A percentile compares a stretch with the other conserved stretches of the same genome.
Conservation (phyloP, 2,113 vertebrate genomes). For the Romanogobio albipinnatus region DNA sequence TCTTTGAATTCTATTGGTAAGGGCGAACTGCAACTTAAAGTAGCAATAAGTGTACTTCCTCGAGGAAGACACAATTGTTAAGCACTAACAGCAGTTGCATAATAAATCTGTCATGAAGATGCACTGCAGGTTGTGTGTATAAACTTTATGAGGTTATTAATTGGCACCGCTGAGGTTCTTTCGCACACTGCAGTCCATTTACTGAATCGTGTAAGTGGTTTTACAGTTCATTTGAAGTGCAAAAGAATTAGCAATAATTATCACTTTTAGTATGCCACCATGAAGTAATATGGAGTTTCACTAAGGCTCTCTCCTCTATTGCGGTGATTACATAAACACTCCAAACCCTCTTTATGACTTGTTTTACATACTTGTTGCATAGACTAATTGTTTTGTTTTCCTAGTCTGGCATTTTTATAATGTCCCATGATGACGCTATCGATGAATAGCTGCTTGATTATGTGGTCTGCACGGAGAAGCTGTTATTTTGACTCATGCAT, state of each 20-base stretch:
- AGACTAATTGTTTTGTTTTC: conserved; percentile 30
- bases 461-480: conserved; percentile 15
- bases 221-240: background rate
- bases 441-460: conserved; percentile 40
- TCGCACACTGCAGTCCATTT: background rate
- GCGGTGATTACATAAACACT: background rate
- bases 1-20: background rate
- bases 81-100: background rate
- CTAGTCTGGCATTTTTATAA: conserved; percentile 31
- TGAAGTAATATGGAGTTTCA: background rate
- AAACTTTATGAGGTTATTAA: background rate
- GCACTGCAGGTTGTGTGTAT: background rate
- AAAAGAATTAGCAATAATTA: conserved; percentile 11
- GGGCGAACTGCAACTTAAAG: background rate
- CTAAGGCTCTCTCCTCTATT: background rate
- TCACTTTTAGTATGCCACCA: background rate
- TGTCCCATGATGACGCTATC: conserved; percentile 4
- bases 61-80: background rate
- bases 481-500: background rate
- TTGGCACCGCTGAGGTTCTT: background rate
- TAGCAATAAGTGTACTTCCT: background rate
- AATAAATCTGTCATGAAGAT: background rate
- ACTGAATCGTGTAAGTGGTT: background rate
- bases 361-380: conserved; percentile 6
- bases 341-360: background rate